Base-by-base conservation (phyloP, 2,888 invertebrate genomes). In the Tolmerus cingulatus region DNA sequence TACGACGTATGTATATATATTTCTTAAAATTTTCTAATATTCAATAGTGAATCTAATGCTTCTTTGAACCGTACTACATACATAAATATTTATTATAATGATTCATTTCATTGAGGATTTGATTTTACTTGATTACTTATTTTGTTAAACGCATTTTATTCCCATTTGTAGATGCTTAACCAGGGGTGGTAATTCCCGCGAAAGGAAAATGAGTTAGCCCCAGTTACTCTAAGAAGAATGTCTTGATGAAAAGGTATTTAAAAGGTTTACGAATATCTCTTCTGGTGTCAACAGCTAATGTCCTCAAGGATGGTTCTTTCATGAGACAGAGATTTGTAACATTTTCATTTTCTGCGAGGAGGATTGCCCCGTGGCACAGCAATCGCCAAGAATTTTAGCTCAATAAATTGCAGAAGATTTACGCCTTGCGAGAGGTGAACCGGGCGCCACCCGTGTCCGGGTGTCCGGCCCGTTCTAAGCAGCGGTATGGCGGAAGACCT, bases 381-480 rank as follows among this genome's bases (percentile, higher is more conserved):
- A 78, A 78, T 78, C 40, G 46, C 23, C 51, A 79, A 51, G 79
- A 79, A 79, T 51, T 79, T 51, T 23, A 19, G 51, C 27, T 79
- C 51, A 79, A 79, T 79, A 79, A 79, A 79, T 79, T 30, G 27
- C 14, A 5, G 14, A 30, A 79, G 79, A 79, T 51, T 79, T 79
- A 79, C 30, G 23, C 27, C 5, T 2, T 5, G n/a, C 7, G 79
- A n/a, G 43, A 79, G 79, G 14, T 79, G 51, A 27, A 51, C 51
- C 23, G 79, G 40, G 43, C 30, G 4, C 9, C 12, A 40, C 12
- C 40, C 79, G 51, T 51, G 46, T 79, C 30, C 66, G 66, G n/a
- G 1, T 2, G 40, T 40, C 12, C 40, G 40, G 12, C 43, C 3
- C 43, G 16, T 46, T 12, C 40, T 1, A 2, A 23, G 27, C 12